Percentiles rank a stretch among this genome's conserved stretches.
Evolutionary conservation across 53 echinoderm and acorn worm species (phyloP).

Genomic region (Henricia sp.): DNA sequence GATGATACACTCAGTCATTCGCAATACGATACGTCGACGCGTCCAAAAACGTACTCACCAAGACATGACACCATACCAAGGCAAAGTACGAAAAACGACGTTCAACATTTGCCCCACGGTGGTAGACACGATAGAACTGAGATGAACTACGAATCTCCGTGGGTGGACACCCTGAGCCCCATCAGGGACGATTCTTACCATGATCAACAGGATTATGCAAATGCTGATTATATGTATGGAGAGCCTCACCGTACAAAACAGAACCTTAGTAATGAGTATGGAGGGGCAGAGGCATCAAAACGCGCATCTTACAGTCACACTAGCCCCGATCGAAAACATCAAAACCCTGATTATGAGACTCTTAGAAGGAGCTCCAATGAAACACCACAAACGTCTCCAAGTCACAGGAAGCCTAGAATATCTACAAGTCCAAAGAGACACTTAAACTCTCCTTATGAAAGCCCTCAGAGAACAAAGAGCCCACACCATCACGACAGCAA

Average conservation of each 20-base stretch:
- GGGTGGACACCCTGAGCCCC: conserved; percentile 45
- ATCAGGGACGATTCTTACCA: too few relatives aligned
- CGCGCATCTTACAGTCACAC: not conserved
- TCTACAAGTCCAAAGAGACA: conserved; percentile 10
- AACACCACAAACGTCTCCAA: conserved; percentile 1
- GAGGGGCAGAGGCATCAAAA: not conserved
- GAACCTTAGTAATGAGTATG: not conserved
- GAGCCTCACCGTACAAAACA: not conserved
- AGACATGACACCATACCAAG: conserved; percentile 9
- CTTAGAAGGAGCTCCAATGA: conserved; percentile 24
- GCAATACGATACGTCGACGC: not conserved
- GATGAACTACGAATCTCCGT: too few relatives aligned
- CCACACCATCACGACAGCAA: conserved; percentile 4
- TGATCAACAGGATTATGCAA: not conserved
- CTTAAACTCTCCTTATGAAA: not conserved
- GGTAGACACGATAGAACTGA: too few relatives aligned
- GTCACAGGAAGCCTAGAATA: not conserved
- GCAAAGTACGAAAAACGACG: conserved; percentile 34
- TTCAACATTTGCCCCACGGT: conserved; percentile 21
- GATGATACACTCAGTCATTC: conserved; percentile 41
- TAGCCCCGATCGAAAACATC: conserved; percentile 3
- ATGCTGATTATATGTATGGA: conserved; percentile 7
- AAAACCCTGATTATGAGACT: conserved; percentile 20
- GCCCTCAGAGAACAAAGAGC: conserved; percentile 7
- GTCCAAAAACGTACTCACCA: too few relatives aligned